Evolutionary conservation across 2,113 vertebrate species (phyloP).

Genomic region (Eubucco bourcierii): DNA sequence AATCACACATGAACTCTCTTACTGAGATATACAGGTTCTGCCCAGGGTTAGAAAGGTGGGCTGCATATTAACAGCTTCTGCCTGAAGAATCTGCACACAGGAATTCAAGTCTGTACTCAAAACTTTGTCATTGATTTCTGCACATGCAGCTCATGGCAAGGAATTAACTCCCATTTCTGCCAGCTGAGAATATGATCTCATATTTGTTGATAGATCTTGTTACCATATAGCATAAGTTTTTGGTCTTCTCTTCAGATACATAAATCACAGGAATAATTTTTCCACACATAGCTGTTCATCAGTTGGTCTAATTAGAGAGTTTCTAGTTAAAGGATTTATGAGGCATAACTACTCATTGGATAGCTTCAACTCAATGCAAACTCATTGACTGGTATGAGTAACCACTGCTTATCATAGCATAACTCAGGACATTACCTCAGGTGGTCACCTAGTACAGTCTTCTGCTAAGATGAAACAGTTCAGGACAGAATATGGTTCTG

Average conservation of each 20-base stretch:
- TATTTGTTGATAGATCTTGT: background rate
- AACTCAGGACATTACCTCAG: background rate
- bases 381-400: background rate
- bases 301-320: background rate
- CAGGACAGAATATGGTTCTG: background rate
- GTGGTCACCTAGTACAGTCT: background rate
- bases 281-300: background rate
- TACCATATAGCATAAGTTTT: background rate
- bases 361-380: background rate
- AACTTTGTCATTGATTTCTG: background rate
- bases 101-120: background rate
- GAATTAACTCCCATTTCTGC: background rate
- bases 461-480: background rate
- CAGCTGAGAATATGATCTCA: background rate
- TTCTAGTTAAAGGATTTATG: background rate
- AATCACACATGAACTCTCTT: background rate
- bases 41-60: background rate
- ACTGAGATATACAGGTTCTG: background rate
- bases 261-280: background rate
- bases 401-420: background rate
- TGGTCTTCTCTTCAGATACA: background rate
- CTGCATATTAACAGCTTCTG: background rate
- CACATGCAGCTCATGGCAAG: background rate
- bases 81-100: background rate
- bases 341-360: background rate